phyloP scores from a whole-genome alignment of 1,140 invertebrate genomes.

The Listronotus bonariensis region DNA sequence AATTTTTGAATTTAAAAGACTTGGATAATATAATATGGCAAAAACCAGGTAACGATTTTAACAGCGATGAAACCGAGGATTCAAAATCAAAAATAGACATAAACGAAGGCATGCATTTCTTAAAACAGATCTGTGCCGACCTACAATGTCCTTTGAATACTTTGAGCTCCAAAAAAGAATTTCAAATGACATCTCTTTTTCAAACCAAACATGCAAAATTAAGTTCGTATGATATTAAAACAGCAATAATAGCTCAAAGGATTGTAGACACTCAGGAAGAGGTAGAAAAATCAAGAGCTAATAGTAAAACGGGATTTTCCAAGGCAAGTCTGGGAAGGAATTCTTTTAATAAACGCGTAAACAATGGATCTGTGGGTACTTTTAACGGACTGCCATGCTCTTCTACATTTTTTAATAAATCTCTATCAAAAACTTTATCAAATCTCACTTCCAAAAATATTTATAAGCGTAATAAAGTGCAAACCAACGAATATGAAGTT shows the following conservation, averaged over 20 bases:
- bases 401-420: background rate
- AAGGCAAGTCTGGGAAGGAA: background rate
- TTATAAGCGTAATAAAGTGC: no score
- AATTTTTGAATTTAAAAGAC: constrained; percentile 24
- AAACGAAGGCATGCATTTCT: constrained; percentile 2
- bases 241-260: constrained; percentile 6
- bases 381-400: background rate
- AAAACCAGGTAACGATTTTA: background rate
- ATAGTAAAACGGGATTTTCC: constrained; percentile 5
- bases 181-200: constrained; percentile 2
- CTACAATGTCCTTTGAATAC: constrained; percentile 1
- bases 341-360: background rate
- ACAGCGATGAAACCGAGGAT: background rate
- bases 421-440: background rate
- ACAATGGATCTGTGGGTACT: background rate
- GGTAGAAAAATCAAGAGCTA: background rate
- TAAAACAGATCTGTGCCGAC: constrained; percentile 23
- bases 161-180: background rate
- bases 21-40: background rate
- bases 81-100: background rate
- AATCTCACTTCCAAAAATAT: background rate
- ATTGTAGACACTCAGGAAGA: constrained; percentile 10
- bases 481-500: background rate
- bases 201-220: background rate
- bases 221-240: background rate